Evolutionary conservation across 2,113 vertebrate species (phyloP).

Genomic region (Periophthalmus modestus): DNA sequence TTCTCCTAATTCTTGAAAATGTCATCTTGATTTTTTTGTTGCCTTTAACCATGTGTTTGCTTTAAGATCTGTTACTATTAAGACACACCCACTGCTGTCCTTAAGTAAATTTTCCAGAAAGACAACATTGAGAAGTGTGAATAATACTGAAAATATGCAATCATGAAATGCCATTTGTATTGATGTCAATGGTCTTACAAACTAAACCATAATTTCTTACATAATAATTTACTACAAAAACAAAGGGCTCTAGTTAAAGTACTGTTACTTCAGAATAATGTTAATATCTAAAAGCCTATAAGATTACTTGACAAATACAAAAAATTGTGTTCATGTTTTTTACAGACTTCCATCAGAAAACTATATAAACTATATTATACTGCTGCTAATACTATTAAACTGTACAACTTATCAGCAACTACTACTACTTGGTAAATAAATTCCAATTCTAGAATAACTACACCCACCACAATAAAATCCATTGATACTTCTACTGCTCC

Average conservation of each 20-base stretch:
- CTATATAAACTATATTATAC: neutral
- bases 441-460: neutral
- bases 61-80: conserved; percentile 32
- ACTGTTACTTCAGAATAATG: neutral
- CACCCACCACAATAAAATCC: neutral
- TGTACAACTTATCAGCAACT: neutral
- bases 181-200: neutral
- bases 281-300: neutral
- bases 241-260: neutral
- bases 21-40: neutral
- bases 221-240: neutral
- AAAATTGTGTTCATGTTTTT: neutral
- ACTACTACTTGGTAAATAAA: neutral
- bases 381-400: too few species aligned
- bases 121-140: conserved; percentile 43
- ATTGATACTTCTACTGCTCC: neutral
- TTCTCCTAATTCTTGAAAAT: neutral
- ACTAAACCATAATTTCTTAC: neutral
- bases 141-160: conserved; percentile 44
- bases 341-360: neutral
- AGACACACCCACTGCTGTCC: conserved; percentile 62
- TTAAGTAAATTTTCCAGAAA: conserved; percentile 43
- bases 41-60: conserved; percentile 3
- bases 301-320: neutral
- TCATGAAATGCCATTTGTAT: conserved; percentile 3